Evolutionary conservation across 2,888 invertebrate species (phyloP).

Genomic region (Pollenia amentaria): DNA sequence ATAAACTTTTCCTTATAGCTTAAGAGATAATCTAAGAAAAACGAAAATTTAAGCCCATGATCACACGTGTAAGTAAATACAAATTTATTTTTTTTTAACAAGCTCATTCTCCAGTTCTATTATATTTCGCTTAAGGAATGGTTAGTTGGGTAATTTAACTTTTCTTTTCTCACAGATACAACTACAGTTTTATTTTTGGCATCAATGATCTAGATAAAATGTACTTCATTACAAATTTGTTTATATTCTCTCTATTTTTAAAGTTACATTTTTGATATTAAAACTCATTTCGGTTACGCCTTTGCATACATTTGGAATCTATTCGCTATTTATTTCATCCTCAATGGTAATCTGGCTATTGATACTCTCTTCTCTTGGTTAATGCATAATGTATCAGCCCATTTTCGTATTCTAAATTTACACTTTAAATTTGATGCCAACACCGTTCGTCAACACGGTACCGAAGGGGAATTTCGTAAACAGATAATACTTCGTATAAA

Average conservation of each 20-base stretch:
- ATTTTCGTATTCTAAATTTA: slow-evolving; percentile 64
- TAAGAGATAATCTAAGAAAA: too few species aligned
- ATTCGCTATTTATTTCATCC: slow-evolving; percentile 35
- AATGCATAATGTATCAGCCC: slow-evolving; percentile 63
- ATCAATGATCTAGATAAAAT: too few species aligned
- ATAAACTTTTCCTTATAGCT: too few species aligned
- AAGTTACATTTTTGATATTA: slow-evolving; percentile 49
- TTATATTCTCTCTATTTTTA: background rate
- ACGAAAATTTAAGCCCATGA: too few species aligned
- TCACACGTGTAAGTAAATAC: too few species aligned
- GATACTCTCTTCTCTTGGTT: slow-evolving; percentile 72
- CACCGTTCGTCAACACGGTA: background rate
- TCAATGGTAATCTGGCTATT: slow-evolving; percentile 53
- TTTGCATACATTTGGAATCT: slow-evolving; percentile 56
- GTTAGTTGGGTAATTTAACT: too few species aligned
- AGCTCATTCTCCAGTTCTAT: too few species aligned
- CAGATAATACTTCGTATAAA: slow-evolving; percentile 43
- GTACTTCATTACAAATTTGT: too few species aligned
- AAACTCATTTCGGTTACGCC: slow-evolving; percentile 25
- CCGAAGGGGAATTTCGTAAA: background rate
- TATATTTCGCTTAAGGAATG: too few species aligned
- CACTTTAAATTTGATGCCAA: slow-evolving; percentile 44
- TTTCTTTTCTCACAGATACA: too few species aligned
- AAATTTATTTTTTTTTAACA: too few species aligned
- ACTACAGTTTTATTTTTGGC: too few species aligned